A percentile compares a stretch with the other conserved stretches of the same genome.
Conservation (phyloP, 2,113 vertebrate species). For the Podarcis raffonei region DNA sequence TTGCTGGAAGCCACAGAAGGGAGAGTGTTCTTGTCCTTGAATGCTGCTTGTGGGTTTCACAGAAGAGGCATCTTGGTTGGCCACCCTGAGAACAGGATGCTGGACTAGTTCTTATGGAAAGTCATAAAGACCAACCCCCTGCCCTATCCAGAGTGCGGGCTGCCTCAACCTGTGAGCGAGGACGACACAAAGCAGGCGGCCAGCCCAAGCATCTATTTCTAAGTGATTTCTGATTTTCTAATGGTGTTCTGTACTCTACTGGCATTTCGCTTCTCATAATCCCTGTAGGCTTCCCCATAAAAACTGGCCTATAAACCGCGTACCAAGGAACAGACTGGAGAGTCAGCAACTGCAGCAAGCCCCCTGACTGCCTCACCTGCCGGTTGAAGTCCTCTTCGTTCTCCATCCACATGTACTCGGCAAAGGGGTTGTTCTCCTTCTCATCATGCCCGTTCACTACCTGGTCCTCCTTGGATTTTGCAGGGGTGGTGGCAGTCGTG, state of each 20-base stretch:
- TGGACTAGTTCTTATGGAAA: too few relatives aligned
- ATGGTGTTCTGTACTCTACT: too few relatives aligned
- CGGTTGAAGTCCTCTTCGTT: slow-evolving; percentile 96
- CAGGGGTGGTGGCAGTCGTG: slow-evolving; percentile 52
- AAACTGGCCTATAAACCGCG: neutral
- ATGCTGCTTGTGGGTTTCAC: too few relatives aligned
- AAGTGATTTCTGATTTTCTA: neutral
- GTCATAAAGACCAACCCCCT: neutral
- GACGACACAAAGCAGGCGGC: too few relatives aligned
- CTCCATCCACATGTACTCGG: slow-evolving; percentile 99
- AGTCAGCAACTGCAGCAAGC: accelerated
- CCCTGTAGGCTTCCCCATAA: neutral
- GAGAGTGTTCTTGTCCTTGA: too few relatives aligned
- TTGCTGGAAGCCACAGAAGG: too few relatives aligned
- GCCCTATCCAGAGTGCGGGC: neutral
- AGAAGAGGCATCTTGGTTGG: too few relatives aligned
- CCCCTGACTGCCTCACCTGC: slow-evolving; percentile 77
- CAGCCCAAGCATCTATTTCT: neutral
- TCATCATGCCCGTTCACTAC: slow-evolving; percentile 87
- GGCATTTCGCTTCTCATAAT: accelerated
- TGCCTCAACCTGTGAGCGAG: neutral
- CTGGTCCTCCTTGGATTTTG: slow-evolving; percentile 85
- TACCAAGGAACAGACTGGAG: neutral
- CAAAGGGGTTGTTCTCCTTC: slow-evolving; percentile 90
- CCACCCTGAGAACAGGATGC: too few relatives aligned